Evolutionary conservation across 2,113 vertebrate genomes (phyloP).

Genomic region (Gallinago media): DNA sequence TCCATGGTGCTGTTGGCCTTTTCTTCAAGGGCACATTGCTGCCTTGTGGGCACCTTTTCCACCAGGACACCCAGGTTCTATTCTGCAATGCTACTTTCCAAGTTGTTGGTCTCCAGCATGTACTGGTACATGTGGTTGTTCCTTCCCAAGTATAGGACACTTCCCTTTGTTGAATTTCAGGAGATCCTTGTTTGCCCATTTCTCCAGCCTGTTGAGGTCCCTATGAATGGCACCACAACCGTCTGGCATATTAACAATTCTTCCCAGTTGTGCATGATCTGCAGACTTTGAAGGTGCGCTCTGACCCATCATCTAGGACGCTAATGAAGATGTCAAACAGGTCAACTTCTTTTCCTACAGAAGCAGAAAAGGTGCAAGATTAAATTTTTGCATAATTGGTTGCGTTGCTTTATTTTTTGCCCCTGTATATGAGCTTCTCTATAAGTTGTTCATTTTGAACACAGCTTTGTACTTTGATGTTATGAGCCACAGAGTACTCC

Average conservation of each 20-base stretch:
- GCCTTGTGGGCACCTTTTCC: background rate
- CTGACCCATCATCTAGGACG: background rate
- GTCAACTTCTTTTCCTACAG: background rate
- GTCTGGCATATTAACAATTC: background rate
- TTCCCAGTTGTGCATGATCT: background rate
- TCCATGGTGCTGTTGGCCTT: background rate
- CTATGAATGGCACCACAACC: fast-evolving
- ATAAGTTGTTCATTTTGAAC: background rate
- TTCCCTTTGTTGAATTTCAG: background rate
- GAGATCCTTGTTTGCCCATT: background rate
- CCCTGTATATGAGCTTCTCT: background rate
- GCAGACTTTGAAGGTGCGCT: background rate
- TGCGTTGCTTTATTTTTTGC: background rate
- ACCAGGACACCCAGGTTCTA: background rate
- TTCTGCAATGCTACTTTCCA: background rate
- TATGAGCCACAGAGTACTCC: background rate
- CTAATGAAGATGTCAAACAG: background rate
- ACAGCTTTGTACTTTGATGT: background rate
- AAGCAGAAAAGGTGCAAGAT: background rate
- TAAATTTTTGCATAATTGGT: background rate
- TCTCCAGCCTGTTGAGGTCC: background rate
- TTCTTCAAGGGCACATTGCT: background rate
- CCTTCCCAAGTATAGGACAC: background rate
- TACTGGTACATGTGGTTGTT: background rate
- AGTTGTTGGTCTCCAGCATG: background rate